phyloP scores from a whole-genome alignment of 1,140 invertebrate genomes.

The Drosophila nebulosa region DNA sequence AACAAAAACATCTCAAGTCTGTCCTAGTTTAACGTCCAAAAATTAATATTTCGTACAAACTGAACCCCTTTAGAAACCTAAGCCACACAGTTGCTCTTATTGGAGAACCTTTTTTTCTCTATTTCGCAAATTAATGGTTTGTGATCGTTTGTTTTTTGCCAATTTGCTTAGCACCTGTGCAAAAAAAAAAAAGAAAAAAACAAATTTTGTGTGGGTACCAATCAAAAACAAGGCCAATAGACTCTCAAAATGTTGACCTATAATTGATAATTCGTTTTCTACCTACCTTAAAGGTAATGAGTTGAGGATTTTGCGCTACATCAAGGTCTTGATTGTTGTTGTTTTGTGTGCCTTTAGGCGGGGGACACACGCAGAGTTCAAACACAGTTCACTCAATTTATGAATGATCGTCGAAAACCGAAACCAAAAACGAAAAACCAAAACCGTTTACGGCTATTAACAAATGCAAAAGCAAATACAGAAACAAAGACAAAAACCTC shows the following conservation, averaged over 20 bases:
- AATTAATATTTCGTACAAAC: not conserved
- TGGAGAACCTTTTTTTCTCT: not conserved
- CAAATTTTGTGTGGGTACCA: conserved; percentile 15
- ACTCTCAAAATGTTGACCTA: conserved; percentile 63
- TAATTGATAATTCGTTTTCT: conserved; percentile 49
- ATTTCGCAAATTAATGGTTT: not conserved
- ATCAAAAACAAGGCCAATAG: conserved; percentile 65
- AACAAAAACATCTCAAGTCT: no score
- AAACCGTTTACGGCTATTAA: conserved; percentile 62
- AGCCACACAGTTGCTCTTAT: no score
- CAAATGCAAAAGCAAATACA: conserved; percentile 52
- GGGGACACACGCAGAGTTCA: conserved; percentile 56
- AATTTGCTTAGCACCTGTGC: not conserved
- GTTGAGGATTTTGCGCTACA: conserved; percentile 31
- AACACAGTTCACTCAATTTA: conserved; percentile 68
- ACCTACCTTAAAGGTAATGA: conserved; percentile 18
- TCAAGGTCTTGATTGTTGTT: conserved; percentile 42
- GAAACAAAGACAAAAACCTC: conserved; percentile 5
- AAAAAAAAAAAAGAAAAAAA: not conserved
- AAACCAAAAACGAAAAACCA: not conserved
- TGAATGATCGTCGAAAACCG: conserved; percentile 61
- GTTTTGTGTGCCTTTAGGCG: conserved; percentile 31
- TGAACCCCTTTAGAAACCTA: no score
- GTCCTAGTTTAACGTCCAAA: no score
- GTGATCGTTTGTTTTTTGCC: not conserved